Evolutionary conservation across 2,113 vertebrate genomes (phyloP).

Genomic region (Jacana jacana): DNA sequence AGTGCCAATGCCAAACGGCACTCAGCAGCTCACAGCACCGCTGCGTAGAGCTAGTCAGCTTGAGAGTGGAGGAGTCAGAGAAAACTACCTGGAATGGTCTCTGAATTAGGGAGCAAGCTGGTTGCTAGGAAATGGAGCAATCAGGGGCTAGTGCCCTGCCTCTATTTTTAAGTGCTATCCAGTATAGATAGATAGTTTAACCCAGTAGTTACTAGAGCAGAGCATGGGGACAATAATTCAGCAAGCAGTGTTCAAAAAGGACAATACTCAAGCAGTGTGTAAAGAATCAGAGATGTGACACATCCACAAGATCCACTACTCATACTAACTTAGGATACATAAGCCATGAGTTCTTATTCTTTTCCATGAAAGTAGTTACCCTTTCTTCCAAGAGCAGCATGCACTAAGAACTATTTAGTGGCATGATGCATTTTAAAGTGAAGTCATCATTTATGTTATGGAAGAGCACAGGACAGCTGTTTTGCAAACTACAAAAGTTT

Average conservation of each 20-base stretch:
- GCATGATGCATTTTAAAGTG: neutral
- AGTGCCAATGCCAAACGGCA: accelerated
- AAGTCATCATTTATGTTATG: neutral
- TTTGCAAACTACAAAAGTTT: neutral
- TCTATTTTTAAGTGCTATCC: neutral
- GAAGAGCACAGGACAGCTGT: neutral
- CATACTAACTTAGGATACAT: neutral
- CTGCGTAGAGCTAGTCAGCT: accelerated
- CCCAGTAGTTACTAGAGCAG: neutral
- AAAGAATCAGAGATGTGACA: neutral
- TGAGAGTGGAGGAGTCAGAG: accelerated
- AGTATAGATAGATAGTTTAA: neutral
- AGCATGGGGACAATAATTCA: neutral
- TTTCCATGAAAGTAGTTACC: neutral
- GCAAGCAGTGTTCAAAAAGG: neutral
- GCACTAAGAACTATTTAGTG: neutral
- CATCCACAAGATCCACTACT: neutral
- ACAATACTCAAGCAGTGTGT: neutral
- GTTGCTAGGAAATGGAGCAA: neutral
- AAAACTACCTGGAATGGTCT: neutral
- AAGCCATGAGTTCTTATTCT: neutral
- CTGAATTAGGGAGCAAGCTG: neutral
- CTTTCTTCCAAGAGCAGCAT: neutral
- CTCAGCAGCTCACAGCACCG: neutral
- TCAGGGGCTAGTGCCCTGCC: neutral